A percentile compares a stretch with the other conserved stretches of the same genome.
phyloP scores from a whole-genome alignment of 2,797 vertebrate genomes.

The Psittacula echo region DNA sequence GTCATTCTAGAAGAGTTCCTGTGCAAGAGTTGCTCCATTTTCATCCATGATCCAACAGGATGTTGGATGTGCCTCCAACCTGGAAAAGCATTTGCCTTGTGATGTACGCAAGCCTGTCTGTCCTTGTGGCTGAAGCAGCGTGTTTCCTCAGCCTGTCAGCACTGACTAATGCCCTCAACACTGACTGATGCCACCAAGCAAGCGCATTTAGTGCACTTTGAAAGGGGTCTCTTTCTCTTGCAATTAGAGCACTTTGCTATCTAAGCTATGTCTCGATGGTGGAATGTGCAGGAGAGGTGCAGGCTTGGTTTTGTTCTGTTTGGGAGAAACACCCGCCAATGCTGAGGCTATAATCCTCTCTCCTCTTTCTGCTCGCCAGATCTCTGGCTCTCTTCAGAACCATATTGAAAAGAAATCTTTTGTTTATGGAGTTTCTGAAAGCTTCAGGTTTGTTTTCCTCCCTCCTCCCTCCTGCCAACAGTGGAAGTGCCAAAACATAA shows the following conservation, averaged over 20 bases:
- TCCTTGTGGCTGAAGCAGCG: background rate
- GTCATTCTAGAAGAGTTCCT: background rate
- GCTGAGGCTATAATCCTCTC: background rate
- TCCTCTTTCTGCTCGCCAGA: background rate
- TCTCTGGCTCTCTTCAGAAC: slow-evolving; percentile 14
- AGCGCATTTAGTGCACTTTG: background rate
- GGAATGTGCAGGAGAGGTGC: background rate
- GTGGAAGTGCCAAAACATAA: slow-evolving; percentile 34
- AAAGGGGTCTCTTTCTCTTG: background rate
- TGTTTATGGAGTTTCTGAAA: slow-evolving; percentile 53
- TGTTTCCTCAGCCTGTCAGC: background rate
- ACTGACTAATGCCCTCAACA: background rate
- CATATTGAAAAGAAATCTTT: background rate
- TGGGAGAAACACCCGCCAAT: background rate
- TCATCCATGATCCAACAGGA: background rate
- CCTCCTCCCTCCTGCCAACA: background rate
- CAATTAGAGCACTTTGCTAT: background rate
- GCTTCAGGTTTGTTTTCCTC: slow-evolving; percentile 42
- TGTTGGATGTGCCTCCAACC: background rate
- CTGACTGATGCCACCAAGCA: background rate
- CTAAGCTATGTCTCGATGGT: accelerated
- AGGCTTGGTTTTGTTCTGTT: background rate
- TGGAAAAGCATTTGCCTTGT: background rate
- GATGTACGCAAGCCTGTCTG: background rate
- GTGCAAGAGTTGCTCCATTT: background rate